These are phyloP conservation scores for Struthio camelus DNA, from an alignment of 2,113 vertebrate species.

Conservation along the genomic window DNA sequence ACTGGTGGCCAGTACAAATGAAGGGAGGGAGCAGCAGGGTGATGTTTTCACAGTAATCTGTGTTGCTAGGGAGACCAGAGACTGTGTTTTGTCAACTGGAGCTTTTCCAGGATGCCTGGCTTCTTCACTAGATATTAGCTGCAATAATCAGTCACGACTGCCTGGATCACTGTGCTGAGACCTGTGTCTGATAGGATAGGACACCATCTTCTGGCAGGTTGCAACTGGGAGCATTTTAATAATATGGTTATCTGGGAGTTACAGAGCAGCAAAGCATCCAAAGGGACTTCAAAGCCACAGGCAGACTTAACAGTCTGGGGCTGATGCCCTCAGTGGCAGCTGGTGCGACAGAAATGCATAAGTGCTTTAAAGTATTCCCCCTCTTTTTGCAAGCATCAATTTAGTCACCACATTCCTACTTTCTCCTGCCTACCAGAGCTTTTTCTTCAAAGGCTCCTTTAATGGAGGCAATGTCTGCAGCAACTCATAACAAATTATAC, in stretches of 20 bases:
- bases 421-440: background rate
- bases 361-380: background rate
- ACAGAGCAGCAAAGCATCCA: background rate
- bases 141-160: constrained; percentile 55
- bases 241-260: background rate
- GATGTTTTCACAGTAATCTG: constrained; percentile 31
- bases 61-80: constrained; percentile 55
- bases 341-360: background rate
- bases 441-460: background rate
- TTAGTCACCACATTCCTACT: background rate
- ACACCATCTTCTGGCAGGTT: constrained; percentile 65
- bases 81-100: constrained; percentile 52
- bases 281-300: background rate
- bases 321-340: background rate
- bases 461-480: background rate
- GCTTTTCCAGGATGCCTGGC: constrained; percentile 29
- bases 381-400: background rate
- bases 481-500: background rate
- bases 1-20: constrained; percentile 33
- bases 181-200: constrained; percentile 61
- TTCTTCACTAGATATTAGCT: constrained; percentile 51
- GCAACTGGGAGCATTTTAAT: constrained; percentile 12
- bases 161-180: constrained; percentile 33
- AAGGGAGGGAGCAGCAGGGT: constrained; percentile 16
- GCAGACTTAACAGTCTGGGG: background rate